These are phyloP conservation scores for Lagodon rhomboides DNA, from an alignment of 2,797 vertebrate species.

Conservation along the genomic window DNA sequence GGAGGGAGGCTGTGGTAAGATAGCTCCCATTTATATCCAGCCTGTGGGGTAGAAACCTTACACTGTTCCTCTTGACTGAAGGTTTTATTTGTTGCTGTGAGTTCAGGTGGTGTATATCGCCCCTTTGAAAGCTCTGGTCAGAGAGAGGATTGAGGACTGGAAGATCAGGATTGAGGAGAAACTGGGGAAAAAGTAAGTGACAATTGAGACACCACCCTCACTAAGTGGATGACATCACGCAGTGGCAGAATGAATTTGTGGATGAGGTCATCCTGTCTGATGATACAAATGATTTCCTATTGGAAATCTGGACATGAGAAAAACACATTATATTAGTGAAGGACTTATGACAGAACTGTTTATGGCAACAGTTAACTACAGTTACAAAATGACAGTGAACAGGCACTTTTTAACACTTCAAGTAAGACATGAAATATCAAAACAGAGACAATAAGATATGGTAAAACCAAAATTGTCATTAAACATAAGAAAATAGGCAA, in stretches of 20 bases:
- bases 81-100: not conserved
- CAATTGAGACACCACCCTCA: not conserved
- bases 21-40: not conserved
- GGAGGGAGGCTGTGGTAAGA: not conserved
- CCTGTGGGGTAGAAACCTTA: not conserved
- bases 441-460: no score
- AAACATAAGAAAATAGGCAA: no score
- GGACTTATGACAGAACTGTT: not conserved
- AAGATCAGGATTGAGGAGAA: conserved; percentile 96
- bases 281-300: not conserved
- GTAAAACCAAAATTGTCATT: no score
- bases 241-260: not conserved
- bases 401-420: no score
- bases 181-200: conserved; percentile 94
- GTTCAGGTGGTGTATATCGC: conserved; percentile 97
- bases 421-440: no score
- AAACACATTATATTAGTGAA: no score
- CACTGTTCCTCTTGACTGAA: not conserved
- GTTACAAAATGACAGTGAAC: no score
- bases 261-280: not conserved
- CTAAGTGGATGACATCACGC: not conserved
- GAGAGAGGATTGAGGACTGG: conserved; percentile 98
- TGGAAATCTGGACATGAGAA: not conserved
- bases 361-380: no score
- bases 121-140: conserved; percentile 95